Evolutionary conservation across 2,797 vertebrate genomes (phyloP), one percentile per base, ranked within the genome.

Genomic region (Decapterus maruadsi): DNA sequence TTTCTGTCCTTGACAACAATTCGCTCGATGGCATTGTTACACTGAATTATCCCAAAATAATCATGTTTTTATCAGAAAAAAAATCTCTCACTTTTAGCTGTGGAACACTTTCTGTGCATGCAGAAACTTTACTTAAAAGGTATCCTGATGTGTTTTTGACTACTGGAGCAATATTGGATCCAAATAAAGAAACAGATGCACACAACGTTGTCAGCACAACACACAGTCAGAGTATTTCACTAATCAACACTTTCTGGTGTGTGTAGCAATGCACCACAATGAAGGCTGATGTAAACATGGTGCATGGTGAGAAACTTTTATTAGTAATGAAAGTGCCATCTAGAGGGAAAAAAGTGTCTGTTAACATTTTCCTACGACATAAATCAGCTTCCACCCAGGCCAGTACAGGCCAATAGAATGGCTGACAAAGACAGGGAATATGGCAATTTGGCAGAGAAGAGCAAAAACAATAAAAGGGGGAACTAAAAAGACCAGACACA

Each of bases 1-100:
- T 50, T 22, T 56, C 31, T 63, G 61, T 65, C 77, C 68, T 78
- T 81, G 72, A 78, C 64, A 75, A 67, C 58, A 65, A 48, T 68
- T 70, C 36, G 26, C 5, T 55, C 55, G 46, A 69, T 56, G 64
- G 42, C 38, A 50, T 50, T 72, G 51, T 22, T 66, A 61, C 43
- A 6, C 68, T 68, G 46, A 81, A 65, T 79, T 55, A 72, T 70
- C 38, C 19, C 1, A 16, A 57, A 40, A 78, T 72, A 68, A 72
- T 60, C 8, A 4, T 40, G 50, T 29, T 74, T 55, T 50, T 78
- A 11, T 12, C 10, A 50, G 17, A 20, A 16, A 57, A 61, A 17
- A 36, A 34, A 34, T 56, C 6, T 66, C 54, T 20, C 4, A 7
- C 55, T 45, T 40, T 34, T 48, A 68, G 58, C 48, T 8, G 6